Evolutionary conservation across 2,888 invertebrate species (phyloP).

Genomic region (Drosophila quasianomalipes): DNA sequence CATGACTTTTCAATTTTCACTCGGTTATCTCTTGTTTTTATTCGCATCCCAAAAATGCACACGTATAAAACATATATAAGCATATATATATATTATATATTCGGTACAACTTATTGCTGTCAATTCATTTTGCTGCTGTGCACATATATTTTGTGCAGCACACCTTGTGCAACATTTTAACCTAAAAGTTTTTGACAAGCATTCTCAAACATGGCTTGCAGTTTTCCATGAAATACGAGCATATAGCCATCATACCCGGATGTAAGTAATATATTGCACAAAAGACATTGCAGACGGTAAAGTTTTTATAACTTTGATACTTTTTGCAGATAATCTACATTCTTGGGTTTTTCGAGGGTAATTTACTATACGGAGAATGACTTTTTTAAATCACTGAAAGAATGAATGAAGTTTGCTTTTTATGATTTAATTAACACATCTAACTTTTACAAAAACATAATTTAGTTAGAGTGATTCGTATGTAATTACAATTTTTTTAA

Average conservation of each 20-base stretch:
- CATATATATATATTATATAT: conserved; percentile 19
- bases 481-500: background rate
- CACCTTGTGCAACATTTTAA: conserved; percentile 34
- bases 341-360: conserved; percentile 37
- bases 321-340: conserved; percentile 59
- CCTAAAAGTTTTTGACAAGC: conserved; percentile 68
- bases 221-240: conserved; percentile 49
- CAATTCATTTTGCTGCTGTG: conserved; percentile 40
- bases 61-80: conserved; percentile 11
- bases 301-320: conserved; percentile 53
- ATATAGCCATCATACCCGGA: conserved; percentile 17
- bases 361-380: conserved; percentile 27
- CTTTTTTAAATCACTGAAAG: background rate
- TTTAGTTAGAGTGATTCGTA: background rate
- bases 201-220: conserved; percentile 61
- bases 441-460: background rate
- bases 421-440: conserved; percentile 6
- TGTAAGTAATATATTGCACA: conserved; percentile 11
- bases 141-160: conserved; percentile 17
- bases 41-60: conserved; percentile 32
- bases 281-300: conserved; percentile 33
- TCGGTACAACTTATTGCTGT: conserved; percentile 47
- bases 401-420: background rate
- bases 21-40: conserved; percentile 33
- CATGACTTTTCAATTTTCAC: conserved; percentile 71